These are phyloP conservation scores for Labroides dimidiatus DNA, from an alignment of 2,797 vertebrate species.

Conservation along the genomic window DNA sequence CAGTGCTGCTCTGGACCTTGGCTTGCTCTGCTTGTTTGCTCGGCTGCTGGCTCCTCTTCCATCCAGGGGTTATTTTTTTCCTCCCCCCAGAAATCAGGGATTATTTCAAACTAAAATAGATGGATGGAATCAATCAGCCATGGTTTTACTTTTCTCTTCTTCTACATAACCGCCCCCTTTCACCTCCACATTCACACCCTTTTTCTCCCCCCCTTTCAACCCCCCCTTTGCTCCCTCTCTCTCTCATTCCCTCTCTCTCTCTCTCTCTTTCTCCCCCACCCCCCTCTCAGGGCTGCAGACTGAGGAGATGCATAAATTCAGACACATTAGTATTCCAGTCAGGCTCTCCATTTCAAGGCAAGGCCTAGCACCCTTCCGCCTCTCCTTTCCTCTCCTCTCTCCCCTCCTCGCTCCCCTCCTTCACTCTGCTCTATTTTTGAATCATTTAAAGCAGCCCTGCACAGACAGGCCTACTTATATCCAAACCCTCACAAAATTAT, in stretches of 20 bases:
- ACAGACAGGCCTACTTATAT: conserved; percentile 61
- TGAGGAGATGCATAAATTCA: conserved; percentile 88
- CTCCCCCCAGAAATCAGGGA: conserved; percentile 51
- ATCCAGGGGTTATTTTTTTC: conserved; percentile 30
- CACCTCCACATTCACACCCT: conserved; percentile 76
- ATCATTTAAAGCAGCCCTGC: conserved; percentile 70
- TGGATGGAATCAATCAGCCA: conserved; percentile 81
- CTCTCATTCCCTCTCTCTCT: conserved; percentile 37
- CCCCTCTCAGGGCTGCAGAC: conserved; percentile 84
- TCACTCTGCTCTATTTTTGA: conserved; percentile 73
- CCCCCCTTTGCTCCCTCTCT: conserved; percentile 9
- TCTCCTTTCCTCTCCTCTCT: conserved; percentile 53
- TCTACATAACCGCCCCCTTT: conserved; percentile 70
- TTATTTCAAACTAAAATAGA: conserved; percentile 75
- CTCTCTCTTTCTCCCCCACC: conserved; percentile 63
- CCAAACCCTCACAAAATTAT: conserved; percentile 65
- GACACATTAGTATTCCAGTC: conserved; percentile 88
- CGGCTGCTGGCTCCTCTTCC: conserved; percentile 46
- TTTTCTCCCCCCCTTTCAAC: conserved; percentile 7
- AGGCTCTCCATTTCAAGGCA: conserved; percentile 85
- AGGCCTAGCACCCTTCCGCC: conserved; percentile 81
- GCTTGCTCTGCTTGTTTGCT: conserved; percentile 61
- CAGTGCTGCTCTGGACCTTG: conserved; percentile 62
- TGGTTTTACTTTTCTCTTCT: conserved; percentile 72
- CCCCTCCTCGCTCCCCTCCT: conserved; percentile 58